phyloP scores from a whole-genome alignment of 2,888 invertebrate species.

The Andrena chrysosceles region DNA sequence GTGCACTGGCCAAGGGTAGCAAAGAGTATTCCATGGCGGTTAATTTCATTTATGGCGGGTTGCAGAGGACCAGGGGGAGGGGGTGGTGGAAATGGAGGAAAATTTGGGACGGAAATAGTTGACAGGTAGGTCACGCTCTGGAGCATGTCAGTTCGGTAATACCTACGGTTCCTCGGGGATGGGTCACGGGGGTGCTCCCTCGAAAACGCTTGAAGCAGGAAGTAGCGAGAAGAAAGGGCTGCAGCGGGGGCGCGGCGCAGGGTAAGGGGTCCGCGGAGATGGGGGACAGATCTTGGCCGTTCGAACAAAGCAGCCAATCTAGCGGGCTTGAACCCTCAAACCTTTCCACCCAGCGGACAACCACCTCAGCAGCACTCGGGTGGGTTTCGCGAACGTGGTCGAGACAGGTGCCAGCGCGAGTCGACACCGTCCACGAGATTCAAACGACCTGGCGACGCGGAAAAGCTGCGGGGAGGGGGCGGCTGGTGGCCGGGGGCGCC shows the following conservation, averaged over 20 bases:
- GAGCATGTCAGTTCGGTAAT: conserved; percentile 50
- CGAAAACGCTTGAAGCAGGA: conserved; percentile 37
- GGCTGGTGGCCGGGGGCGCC: not conserved
- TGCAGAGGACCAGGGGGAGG: not conserved
- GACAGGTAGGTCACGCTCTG: conserved; percentile 69
- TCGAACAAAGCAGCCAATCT: conserved; percentile 74
- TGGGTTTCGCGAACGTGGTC: conserved; percentile 65
- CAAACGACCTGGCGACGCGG: conserved; percentile 40
- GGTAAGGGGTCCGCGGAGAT: conserved; percentile 14
- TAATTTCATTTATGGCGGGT: conserved; percentile 27
- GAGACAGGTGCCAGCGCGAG: conserved; percentile 41
- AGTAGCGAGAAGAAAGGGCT: conserved; percentile 27
- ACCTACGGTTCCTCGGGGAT: conserved; percentile 42
- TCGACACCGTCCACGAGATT: conserved; percentile 34
- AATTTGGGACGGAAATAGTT: conserved; percentile 50
- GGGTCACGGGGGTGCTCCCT: conserved; percentile 22
- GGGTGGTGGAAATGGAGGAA: not conserved
- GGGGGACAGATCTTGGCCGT: conserved; percentile 48
- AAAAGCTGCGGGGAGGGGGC: not conserved
- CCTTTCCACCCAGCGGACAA: conserved; percentile 38
- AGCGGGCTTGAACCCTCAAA: conserved; percentile 54
- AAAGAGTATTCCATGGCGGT: not conserved
- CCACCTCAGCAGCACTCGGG: conserved; percentile 52
- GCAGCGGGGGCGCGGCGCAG: conserved; percentile 10
- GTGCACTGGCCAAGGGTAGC: not conserved